These are phyloP conservation scores for Metacarcinus magister DNA, from an alignment of 2,888 invertebrate genomes.

Conservation along the genomic window DNA sequence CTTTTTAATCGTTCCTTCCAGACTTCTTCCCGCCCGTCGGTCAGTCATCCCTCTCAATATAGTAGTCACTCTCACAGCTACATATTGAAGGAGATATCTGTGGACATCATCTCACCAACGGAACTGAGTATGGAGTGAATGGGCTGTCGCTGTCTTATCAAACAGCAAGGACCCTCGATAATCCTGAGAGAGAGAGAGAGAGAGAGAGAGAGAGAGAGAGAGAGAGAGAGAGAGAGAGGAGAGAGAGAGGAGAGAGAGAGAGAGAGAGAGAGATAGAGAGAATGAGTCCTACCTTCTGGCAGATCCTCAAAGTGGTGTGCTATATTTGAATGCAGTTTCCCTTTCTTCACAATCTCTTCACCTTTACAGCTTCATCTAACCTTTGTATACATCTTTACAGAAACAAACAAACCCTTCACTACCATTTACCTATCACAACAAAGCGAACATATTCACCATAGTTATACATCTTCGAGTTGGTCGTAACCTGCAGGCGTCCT, in stretches of 20 bases:
- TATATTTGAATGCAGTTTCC: background rate
- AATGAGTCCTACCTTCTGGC: background rate
- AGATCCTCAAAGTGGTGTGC: background rate
- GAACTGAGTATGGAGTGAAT: background rate
- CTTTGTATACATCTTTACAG: background rate
- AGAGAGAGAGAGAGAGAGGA: conserved; percentile 5
- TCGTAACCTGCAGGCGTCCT: background rate
- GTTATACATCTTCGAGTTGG: background rate
- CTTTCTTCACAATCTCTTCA: background rate
- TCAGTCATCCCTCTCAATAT: conserved; percentile 8
- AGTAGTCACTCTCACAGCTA: background rate
- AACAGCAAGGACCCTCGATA: background rate
- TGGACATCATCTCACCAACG: background rate
- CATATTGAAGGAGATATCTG: background rate
- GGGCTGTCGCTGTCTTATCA: background rate
- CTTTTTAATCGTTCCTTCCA: background rate
- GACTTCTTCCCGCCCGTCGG: background rate
- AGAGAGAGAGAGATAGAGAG: background rate
- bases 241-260: background rate
- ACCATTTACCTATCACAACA: background rate
- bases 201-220: background rate
- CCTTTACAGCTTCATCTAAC: background rate
- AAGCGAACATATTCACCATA: background rate
- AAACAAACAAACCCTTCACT: background rate
- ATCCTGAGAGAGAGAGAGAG: background rate